Percentiles rank a stretch among this genome's conserved stretches.
phyloP scores from a whole-genome alignment of 2,888 invertebrate species.

The Drosophila subquinaria region DNA sequence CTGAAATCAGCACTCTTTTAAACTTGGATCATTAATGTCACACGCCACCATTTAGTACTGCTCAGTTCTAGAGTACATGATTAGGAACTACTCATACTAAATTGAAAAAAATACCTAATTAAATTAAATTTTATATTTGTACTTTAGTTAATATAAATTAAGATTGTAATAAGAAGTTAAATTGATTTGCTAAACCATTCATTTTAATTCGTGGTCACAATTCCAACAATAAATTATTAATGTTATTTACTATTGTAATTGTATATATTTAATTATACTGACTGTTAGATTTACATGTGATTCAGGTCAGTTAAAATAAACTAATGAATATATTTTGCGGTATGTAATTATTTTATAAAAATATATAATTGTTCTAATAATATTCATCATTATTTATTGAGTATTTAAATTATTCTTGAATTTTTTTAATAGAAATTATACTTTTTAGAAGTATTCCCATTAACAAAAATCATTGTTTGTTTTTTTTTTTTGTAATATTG shows the following conservation, averaged over 20 bases:
- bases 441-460: no score
- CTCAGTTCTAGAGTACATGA: slow-evolving; percentile 35
- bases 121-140: not conserved
- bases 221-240: not conserved
- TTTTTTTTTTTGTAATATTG: not conserved
- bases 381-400: not conserved
- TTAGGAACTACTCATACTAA: not conserved
- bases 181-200: not conserved
- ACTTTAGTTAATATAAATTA: not conserved
- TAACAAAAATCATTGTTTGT: not conserved
- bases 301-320: not conserved
- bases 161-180: not conserved
- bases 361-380: no score
- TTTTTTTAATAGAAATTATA: not conserved
- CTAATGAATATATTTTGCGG: not conserved
- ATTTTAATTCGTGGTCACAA: not conserved
- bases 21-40: slow-evolving; percentile 22
- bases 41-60: slow-evolving; percentile 21
- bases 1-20: slow-evolving; percentile 55
- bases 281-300: not conserved
- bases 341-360: not conserved
- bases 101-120: not conserved
- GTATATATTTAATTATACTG: not conserved
- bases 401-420: not conserved
- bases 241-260: not conserved